Base-by-base conservation (phyloP, 2,113 vertebrate genomes). In the Gobiocypris rarus region DNA sequence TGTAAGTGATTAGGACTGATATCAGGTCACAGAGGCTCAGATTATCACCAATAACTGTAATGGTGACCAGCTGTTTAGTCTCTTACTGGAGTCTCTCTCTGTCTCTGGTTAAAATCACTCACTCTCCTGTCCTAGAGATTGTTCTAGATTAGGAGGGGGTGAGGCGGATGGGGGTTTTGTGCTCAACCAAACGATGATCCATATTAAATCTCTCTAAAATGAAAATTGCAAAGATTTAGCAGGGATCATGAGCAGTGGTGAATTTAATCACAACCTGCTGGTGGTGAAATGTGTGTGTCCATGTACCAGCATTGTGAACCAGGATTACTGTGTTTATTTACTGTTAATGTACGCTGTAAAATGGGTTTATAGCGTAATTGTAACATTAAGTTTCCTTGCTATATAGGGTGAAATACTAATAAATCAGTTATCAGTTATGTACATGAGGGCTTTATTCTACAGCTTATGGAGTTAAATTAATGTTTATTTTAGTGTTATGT, bases 131-230 rank as follows among this genome's bases (percentile, higher is more conserved):
- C 15, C 65, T 94, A 91, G 90, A 65, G 95, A 94, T 95, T 94
- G 93, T 89, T 96, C 92, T 91, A 96, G 96, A 99, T 98, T 97
- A 97, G 94, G 93, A 91, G 88, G 92, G 88, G 71, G 28, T 87
- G 92, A 90, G 88, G 92, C 88, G 92, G 88, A 91, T 87, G 86
- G 92, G 93, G 59, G 59, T 5, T 61, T 61, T 93, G 95, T 93
- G 93, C 93, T 91, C 94, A 93, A 92, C 94, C 89, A 86, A 94
- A 95, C 94, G 93, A 95, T 93, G 91, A 96, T 96, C 96, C 96
- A 95, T 95, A 96, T 96, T 97, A 96, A 97, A 96, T 96, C 96
- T 97, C 94, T 89, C 92, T 95, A 95, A 97, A 97, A 98, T 97
- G 96, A 97, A 97, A 97, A 97, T 96, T 95, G 95, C 95, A 95